phyloP scores from a whole-genome alignment of 2,113 vertebrate species.

The Cinclus cinclus region DNA sequence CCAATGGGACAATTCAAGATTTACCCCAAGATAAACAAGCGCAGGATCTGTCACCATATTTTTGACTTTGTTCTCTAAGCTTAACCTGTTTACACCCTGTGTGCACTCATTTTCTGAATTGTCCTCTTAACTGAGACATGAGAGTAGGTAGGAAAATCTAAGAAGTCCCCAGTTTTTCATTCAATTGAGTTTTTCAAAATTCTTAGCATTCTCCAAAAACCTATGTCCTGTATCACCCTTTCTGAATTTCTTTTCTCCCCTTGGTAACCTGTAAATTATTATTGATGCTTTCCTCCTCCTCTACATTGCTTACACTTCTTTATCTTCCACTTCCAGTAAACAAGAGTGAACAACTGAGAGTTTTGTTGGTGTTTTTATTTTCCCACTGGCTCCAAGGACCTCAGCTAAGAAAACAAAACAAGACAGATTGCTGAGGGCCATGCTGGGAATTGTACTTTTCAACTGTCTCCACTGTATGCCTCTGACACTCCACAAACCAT shows the following conservation, averaged over 20 bases:
- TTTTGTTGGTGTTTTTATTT: constrained; percentile 40
- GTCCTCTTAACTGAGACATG: background rate
- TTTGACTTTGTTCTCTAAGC: background rate
- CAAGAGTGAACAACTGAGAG: background rate
- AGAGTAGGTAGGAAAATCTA: background rate
- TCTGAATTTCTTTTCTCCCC: background rate
- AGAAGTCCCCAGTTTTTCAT: background rate
- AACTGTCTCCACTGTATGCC: constrained; percentile 4
- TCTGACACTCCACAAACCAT: background rate
- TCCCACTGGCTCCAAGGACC: constrained; percentile 6
- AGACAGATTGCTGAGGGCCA: background rate
- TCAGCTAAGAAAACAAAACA: constrained; percentile 53
- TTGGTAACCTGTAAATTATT: background rate
- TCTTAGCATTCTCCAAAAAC: background rate
- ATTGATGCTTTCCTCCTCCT: background rate
- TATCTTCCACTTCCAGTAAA: constrained; percentile 21
- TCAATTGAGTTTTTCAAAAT: background rate
- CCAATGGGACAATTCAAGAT: constrained; percentile 4
- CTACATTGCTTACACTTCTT: background rate
- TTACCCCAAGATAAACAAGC: constrained; percentile 28
- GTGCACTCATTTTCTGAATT: background rate
- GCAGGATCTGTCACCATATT: background rate
- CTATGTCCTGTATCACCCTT: background rate
- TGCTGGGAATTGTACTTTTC: constrained; percentile 58
- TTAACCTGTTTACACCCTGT: background rate